Evolutionary conservation across 1,140 invertebrate species (phyloP).

Genomic region (Ips typographus): DNA sequence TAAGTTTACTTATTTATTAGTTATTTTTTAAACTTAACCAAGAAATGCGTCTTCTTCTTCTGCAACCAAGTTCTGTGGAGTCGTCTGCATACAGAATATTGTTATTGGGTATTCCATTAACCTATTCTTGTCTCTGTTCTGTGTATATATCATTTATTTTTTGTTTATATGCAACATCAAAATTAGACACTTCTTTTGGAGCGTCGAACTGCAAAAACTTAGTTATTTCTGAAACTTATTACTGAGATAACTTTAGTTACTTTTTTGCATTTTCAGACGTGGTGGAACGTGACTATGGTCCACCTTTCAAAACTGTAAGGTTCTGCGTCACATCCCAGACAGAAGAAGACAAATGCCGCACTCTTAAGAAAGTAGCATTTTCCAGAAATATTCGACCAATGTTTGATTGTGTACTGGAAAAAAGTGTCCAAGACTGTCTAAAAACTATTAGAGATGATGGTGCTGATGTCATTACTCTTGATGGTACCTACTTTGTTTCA

Average conservation of each 20-base stretch:
- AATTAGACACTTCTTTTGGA: too few relatives aligned
- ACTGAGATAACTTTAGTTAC: background rate
- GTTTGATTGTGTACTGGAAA: conserved; percentile 64
- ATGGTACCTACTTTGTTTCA: conserved; percentile 48
- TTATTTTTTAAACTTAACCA: too few relatives aligned
- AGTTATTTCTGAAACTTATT: background rate
- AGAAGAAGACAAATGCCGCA: conserved; percentile 67
- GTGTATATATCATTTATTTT: too few relatives aligned
- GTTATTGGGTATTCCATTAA: too few relatives aligned
- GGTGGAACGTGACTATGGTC: conserved; percentile 71
- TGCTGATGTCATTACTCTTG: conserved; percentile 65
- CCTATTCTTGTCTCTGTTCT: too few relatives aligned
- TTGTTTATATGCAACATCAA: too few relatives aligned
- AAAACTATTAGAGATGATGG: conserved; percentile 62
- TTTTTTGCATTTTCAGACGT: conserved; percentile 53
- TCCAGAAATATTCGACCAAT: conserved; percentile 72
- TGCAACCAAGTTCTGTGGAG: too few relatives aligned
- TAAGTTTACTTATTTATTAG: background rate
- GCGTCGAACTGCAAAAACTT: too few relatives aligned
- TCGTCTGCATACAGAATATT: too few relatives aligned
- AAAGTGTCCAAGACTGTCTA: conserved; percentile 64
- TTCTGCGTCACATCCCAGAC: conserved; percentile 65
- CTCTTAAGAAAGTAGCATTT: conserved; percentile 66
- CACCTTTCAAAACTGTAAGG: conserved; percentile 55
- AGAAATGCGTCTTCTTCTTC: too few relatives aligned